Conservation (phyloP, 2,888 invertebrate genomes). For the Phortica magna region DNA sequence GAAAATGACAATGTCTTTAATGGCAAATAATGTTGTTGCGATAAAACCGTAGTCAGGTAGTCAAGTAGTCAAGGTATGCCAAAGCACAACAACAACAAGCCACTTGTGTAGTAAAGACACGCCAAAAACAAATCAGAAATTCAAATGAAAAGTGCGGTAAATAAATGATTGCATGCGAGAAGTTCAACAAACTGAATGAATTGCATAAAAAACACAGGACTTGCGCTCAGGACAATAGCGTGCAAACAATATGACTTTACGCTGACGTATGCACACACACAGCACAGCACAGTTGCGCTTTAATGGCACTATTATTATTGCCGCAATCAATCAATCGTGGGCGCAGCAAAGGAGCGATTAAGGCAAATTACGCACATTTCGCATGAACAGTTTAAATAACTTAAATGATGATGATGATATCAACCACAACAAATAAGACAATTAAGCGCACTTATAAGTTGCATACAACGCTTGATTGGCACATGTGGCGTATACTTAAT, state of each 20-base stretch:
- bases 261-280: not conserved
- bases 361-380: not conserved
- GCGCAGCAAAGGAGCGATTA: not conserved
- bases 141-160: conserved; percentile 7
- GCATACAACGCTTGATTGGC: conserved; percentile 30
- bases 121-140: not conserved
- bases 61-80: not conserved
- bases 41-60: conserved; percentile 10
- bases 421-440: not conserved
- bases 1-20: conserved; percentile 5
- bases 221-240: too few species aligned
- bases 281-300: not conserved
- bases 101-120: not conserved
- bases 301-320: not conserved
- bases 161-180: not conserved
- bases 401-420: not conserved
- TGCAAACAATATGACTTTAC: too few species aligned
- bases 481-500: conserved; percentile 65
- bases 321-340: conserved; percentile 49
- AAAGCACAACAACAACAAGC: not conserved
- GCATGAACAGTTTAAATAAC: not conserved
- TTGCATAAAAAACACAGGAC: conserved; percentile 9
- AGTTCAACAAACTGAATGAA: not conserved
- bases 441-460: not conserved
- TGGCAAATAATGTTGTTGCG: not conserved